Evolutionary conservation across 2,113 vertebrate species (phyloP), one percentile per base, ranked within the genome.

Genomic region (zebrafish (Danio rerio)): DNA sequence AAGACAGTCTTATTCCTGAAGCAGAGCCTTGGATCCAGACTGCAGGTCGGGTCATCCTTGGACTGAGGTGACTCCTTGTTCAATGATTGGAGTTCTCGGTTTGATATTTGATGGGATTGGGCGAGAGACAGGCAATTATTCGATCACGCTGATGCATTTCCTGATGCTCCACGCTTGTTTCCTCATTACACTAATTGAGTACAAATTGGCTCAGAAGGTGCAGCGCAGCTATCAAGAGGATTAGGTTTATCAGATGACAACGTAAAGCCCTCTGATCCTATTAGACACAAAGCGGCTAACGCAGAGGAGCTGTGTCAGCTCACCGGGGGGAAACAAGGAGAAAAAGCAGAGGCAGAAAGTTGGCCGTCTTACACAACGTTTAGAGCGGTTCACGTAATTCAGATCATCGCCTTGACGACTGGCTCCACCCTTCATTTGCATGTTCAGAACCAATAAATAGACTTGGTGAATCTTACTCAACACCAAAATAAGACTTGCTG

Each of bases 181-280:
- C 92, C 91, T 93, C 92, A 93, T 95, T 95, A 94, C 90, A 89
- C 91, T 95, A 95, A 96, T 94, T 94, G 95, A 93, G 91, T 89
- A 92, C 91, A 93, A 93, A 95, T 94, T 95, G 93, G 94, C 94
- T 95, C 95, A 96, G 94, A 94, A 91, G 94, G 92, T 90, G 89
- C 93, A 92, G 92, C 91, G 89, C 91, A 93, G 91, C 92, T 94
- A 93, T 95, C 93, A 95, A 93, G 92, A 90, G 91, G 93, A 92
- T 95, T 96, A 95, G 93, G 92, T 96, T 93, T 94, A 94, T 94
- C 94, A 94, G 94, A 96, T 95, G 95, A 96, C 95, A 96, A 93
- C 90, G 90, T 96, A 96, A 95, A 93, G 92, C 92, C 89, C 82
- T 50, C 90, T 95, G 93, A 97, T 96, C 95, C 94, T 96, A 96